A percentile compares a stretch with the other conserved stretches of the same genome.
phyloP scores from a whole-genome alignment of 2,888 invertebrate species.

The Imbricaverruca yamaguchii region DNA sequence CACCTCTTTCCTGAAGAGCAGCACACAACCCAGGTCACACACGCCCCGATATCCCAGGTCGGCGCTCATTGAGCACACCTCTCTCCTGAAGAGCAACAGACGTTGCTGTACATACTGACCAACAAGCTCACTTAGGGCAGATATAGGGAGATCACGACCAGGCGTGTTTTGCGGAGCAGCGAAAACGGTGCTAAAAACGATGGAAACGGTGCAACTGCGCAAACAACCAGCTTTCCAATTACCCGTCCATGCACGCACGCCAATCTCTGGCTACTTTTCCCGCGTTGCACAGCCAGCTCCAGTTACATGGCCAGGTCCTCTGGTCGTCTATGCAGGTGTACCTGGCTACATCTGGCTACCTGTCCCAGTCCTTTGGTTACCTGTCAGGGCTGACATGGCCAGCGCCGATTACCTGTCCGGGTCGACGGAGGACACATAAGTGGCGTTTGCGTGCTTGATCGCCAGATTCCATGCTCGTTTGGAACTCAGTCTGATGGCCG shows the following conservation, averaged over 20 bases:
- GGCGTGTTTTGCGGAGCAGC: background rate
- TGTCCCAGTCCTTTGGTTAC: conserved; percentile 28
- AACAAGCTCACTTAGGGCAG: too few species aligned
- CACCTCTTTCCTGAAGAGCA: too few species aligned
- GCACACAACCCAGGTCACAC: background rate
- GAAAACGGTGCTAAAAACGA: background rate
- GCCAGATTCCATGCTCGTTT: conserved; percentile 27
- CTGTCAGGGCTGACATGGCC: background rate
- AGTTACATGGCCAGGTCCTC: background rate
- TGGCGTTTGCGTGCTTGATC: background rate
- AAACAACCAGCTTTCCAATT: too few species aligned
- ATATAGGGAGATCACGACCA: too few species aligned
- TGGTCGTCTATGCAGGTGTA: too few species aligned
- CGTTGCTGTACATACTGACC: background rate
- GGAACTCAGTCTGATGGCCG: conserved; percentile 24
- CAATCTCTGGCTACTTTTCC: background rate
- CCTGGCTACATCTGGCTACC: conserved; percentile 20
- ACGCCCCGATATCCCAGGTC: background rate
- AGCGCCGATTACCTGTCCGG: background rate
- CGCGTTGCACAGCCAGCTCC: background rate
- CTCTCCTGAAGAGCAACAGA: too few species aligned
- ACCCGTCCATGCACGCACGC: background rate
- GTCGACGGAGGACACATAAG: conserved; percentile 30
- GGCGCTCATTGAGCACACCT: background rate
- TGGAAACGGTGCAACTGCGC: too few species aligned